A percentile compares a stretch with the other conserved stretches of the same genome.
Conservation (phyloP, 2,113 vertebrate genomes). For the Scartelaos histophorus region DNA sequence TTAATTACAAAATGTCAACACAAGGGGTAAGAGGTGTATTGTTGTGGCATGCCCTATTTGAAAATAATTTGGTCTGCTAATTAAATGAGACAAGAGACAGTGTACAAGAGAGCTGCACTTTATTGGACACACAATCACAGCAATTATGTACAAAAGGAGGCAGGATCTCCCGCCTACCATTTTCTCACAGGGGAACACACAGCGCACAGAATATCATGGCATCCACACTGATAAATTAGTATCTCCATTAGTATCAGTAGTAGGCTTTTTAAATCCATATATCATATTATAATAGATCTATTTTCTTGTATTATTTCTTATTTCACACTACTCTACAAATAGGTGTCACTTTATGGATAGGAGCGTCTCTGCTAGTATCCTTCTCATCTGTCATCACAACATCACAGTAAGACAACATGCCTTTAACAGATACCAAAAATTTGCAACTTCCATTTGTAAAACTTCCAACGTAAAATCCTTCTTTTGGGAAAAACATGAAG, state of each 20-base stretch:
- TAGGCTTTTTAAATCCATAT: conserved; percentile 74
- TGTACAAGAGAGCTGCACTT: conserved; percentile 84
- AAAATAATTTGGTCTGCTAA: neutral
- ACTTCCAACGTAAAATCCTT: conserved; percentile 56
- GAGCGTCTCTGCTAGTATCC: conserved; percentile 52
- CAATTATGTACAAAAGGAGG: conserved; percentile 81
- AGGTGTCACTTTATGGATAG: conserved; percentile 69
- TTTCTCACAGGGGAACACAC: conserved; percentile 79
- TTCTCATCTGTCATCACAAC: conserved; percentile 63
- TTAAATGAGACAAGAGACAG: conserved; percentile 38
- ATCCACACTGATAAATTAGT: conserved; percentile 82
- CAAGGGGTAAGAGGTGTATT: neutral
- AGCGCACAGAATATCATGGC: conserved; percentile 86
- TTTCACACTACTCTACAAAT: conserved; percentile 82
- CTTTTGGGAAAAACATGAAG: conserved; percentile 75
- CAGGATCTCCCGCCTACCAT: conserved; percentile 71
- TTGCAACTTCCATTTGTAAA: conserved; percentile 56
- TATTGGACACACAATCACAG: conserved; percentile 84
- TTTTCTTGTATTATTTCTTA: conserved; percentile 75
- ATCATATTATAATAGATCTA: conserved; percentile 78
- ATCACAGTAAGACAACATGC: conserved; percentile 84
- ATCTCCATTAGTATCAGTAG: conserved; percentile 70
- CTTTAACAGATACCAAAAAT: conserved; percentile 75
- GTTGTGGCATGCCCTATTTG: neutral
- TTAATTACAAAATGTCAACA: neutral